Evolutionary conservation across 2,113 vertebrate species (phyloP).

Genomic region (Arizona elegans): DNA sequence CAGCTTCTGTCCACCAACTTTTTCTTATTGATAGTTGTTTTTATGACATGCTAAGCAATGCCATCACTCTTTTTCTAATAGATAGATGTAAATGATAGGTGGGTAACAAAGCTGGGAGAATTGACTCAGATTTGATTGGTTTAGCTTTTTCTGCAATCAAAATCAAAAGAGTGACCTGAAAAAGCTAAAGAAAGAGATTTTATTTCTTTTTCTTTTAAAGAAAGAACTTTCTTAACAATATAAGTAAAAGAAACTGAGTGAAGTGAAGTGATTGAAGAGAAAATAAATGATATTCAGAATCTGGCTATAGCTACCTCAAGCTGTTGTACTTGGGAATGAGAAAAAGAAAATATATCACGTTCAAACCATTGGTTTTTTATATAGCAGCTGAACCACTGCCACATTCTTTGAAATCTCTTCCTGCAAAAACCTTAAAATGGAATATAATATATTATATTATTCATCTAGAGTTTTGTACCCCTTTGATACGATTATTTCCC

Average conservation of each 20-base stretch:
- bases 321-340: constrained; percentile 41
- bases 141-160: constrained; percentile 24
- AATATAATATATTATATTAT: constrained; percentile 58
- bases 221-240: neutral
- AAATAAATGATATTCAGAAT: constrained; percentile 48
- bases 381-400: constrained; percentile 21
- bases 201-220: neutral
- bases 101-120: constrained; percentile 19
- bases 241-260: constrained; percentile 33
- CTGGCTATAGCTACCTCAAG: constrained; percentile 43
- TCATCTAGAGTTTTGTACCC: constrained; percentile 56
- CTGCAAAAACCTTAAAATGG: constrained; percentile 50
- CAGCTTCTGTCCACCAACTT: neutral
- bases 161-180: constrained; percentile 18
- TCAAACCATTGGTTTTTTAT: constrained; percentile 54
- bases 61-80: constrained; percentile 21
- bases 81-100: neutral
- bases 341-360: constrained; percentile 36
- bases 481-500: constrained; percentile 62
- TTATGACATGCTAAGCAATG: constrained; percentile 32
- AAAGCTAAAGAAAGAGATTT: neutral
- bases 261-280: constrained; percentile 44
- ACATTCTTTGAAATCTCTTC: constrained; percentile 53
- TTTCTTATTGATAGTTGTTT: constrained; percentile 5
- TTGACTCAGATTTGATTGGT: neutral